These are phyloP conservation scores for Albula goreensis DNA, from an alignment of 2,113 vertebrate species.

Conservation along the genomic window DNA sequence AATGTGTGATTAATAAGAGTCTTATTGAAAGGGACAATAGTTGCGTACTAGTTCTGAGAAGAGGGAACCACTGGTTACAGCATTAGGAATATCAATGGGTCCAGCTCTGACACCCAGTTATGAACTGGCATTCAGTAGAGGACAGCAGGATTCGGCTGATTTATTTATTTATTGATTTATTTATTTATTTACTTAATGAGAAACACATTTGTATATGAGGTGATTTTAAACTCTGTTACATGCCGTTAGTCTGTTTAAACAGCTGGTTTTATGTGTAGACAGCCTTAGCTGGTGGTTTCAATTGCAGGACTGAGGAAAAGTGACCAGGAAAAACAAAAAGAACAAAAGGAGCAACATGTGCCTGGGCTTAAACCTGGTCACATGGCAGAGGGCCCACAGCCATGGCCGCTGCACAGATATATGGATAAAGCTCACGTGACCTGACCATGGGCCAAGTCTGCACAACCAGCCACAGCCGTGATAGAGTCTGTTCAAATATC, in stretches of 20 bases:
- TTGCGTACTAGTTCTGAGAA: too few relatives aligned
- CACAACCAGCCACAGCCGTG: too few relatives aligned
- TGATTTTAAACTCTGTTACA: not conserved
- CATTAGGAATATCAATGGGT: too few relatives aligned
- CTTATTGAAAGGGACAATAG: too few relatives aligned
- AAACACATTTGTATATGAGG: not conserved
- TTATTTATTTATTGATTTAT: too few relatives aligned
- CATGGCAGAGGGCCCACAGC: not conserved
- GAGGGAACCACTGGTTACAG: too few relatives aligned
- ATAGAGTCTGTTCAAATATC: too few relatives aligned
- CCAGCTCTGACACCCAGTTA: too few relatives aligned
- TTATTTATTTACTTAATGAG: not conserved
- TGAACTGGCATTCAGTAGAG: not conserved
- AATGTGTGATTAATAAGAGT: too few relatives aligned
- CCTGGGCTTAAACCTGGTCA: not conserved
- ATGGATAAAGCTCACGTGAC: not conserved
- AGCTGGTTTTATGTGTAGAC: constrained; percentile 1
- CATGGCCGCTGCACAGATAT: not conserved
- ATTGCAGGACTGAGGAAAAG: constrained; percentile 11
- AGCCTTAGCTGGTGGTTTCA: not conserved
- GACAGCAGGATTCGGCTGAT: not conserved
- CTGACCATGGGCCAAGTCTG: too few relatives aligned
- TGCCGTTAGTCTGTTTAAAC: not conserved
- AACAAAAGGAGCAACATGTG: not conserved
- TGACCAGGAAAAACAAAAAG: not conserved